Evolutionary conservation across 2,888 invertebrate genomes (phyloP).

Genomic region (Acronicta psi): DNA sequence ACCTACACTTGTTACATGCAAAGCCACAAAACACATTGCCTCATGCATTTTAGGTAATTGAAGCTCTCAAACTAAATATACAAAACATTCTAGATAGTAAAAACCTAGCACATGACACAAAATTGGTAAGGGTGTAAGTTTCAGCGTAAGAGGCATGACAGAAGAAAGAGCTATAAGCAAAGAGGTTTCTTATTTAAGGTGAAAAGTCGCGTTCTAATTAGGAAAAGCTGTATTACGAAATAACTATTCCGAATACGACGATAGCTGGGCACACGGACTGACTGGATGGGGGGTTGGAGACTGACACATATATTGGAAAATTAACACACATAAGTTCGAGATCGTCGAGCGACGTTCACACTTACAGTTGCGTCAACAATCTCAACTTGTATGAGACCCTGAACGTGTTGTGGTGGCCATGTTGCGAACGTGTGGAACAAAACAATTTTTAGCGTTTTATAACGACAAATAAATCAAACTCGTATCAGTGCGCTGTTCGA

Average conservation of each 20-base stretch:
- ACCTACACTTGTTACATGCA: constrained; percentile 66
- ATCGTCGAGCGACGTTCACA: constrained; percentile 78
- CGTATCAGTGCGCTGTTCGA: constrained; percentile 38
- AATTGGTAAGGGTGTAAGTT: constrained; percentile 43
- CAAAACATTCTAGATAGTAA: constrained; percentile 48
- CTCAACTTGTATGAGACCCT: constrained; percentile 87
- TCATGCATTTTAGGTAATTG: constrained; percentile 66
- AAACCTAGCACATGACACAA: constrained; percentile 53
- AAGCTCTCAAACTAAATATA: constrained; percentile 60
- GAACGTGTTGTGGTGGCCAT: constrained; percentile 77
- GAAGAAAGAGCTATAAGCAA: constrained; percentile 53
- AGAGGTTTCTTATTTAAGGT: constrained; percentile 32
- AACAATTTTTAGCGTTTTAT: constrained; percentile 79
- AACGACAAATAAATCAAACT: constrained; percentile 61
- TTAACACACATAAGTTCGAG: constrained; percentile 83
- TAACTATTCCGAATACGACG: constrained; percentile 76
- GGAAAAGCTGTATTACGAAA: constrained; percentile 67
- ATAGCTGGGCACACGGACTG: constrained; percentile 80
- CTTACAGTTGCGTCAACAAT: constrained; percentile 89
- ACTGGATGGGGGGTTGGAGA: constrained; percentile 72
- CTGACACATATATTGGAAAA: constrained; percentile 79
- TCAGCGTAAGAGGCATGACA: constrained; percentile 40
- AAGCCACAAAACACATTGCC: constrained; percentile 61
- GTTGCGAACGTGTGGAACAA: constrained; percentile 85
- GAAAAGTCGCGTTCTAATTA: constrained; percentile 56